Evolutionary conservation across 2,113 vertebrate genomes (phyloP).

Genomic region (Jacana jacana): DNA sequence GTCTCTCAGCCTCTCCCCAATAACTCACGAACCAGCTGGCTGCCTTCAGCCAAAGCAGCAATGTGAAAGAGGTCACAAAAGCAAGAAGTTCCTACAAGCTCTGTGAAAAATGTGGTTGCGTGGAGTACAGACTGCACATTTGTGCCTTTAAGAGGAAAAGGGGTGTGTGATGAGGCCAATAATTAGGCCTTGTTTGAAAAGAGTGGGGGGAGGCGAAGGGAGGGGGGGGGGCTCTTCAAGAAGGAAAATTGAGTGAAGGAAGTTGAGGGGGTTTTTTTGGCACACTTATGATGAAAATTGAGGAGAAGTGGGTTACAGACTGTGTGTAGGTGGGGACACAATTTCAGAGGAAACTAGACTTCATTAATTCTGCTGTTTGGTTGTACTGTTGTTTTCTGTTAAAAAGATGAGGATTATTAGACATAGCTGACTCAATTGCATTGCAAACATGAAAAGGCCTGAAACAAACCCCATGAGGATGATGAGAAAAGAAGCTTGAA

Average conservation of each 20-base stretch:
- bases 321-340: not conserved
- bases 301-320: slow-evolving; percentile 7
- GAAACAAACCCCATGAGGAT: not conserved
- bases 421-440: not conserved
- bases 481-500: not conserved
- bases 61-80: not conserved
- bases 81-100: not conserved
- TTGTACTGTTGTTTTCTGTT: slow-evolving; percentile 1
- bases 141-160: not conserved
- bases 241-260: not conserved
- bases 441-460: not conserved
- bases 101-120: not conserved
- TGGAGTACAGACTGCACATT: not conserved
- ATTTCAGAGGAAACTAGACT: slow-evolving; percentile 21
- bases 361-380: not conserved
- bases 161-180: not conserved
- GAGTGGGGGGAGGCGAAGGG: not conserved
- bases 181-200: not conserved
- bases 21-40: not conserved
- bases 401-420: slow-evolving; percentile 9
- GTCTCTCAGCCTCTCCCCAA: not conserved
- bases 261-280: not conserved
- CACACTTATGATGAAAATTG: not conserved
- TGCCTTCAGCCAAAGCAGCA: not conserved
- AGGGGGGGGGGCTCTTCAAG: not conserved